phyloP scores from a whole-genome alignment of 2,113 vertebrate genomes.

The Oreamnos americanus region DNA sequence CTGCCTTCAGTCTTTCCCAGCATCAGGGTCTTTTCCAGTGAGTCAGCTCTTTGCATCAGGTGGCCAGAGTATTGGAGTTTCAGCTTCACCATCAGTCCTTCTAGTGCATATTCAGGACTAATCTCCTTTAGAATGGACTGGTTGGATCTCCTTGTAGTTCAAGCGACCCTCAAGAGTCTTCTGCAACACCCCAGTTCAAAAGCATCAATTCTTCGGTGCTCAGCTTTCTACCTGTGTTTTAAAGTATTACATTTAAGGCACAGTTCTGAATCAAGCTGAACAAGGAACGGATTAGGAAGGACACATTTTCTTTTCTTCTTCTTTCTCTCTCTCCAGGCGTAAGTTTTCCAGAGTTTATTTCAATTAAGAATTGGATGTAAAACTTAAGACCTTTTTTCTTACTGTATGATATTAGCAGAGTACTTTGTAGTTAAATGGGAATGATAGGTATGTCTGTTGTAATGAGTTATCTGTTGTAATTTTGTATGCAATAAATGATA shows the following conservation, averaged over 20 bases:
- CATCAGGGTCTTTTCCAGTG: neutral
- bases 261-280: neutral
- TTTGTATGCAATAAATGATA: neutral
- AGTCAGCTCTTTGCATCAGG: neutral
- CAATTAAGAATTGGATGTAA: neutral
- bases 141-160: neutral
- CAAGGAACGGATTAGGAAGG: neutral
- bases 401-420: neutral
- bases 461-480: neutral
- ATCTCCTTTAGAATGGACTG: neutral
- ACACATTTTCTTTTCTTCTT: neutral
- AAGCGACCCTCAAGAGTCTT: neutral
- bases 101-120: neutral
- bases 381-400: neutral
- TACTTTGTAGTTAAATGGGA: neutral
- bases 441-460: neutral
- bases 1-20: neutral
- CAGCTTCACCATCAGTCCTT: neutral
- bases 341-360: conserved; percentile 41
- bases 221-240: neutral
- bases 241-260: neutral
- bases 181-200: neutral
- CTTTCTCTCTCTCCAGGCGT: neutral
- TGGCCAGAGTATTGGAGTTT: neutral
- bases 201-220: neutral